phyloP scores from a whole-genome alignment of 2,888 invertebrate species.

The Lycophotia porphyrea region DNA sequence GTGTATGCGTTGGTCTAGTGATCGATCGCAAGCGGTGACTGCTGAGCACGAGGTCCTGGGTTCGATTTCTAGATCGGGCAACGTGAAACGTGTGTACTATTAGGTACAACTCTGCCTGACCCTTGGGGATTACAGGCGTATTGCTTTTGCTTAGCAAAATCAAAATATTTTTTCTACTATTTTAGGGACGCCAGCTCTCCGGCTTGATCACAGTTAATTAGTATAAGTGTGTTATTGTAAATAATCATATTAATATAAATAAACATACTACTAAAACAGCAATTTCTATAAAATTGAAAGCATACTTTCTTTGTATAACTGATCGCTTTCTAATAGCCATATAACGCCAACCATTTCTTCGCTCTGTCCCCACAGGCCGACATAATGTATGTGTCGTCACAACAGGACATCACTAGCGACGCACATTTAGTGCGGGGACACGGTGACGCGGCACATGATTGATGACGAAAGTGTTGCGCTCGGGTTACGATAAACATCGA shows the following conservation, averaged over 20 bases:
- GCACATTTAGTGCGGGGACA: slow-evolving; percentile 27
- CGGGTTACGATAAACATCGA: slow-evolving; percentile 66
- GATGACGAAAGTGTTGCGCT: slow-evolving; percentile 71
- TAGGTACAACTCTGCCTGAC: background rate
- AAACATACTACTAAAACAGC: background rate
- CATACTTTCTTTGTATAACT: background rate
- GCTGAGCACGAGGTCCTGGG: background rate
- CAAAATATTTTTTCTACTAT: background rate
- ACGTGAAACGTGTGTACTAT: background rate
- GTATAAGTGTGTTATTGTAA: background rate
- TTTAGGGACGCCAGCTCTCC: background rate
- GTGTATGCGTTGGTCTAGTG: background rate
- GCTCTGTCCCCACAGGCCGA: background rate
- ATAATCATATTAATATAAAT: too few species aligned
- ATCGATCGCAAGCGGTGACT: background rate
- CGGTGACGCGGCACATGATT: slow-evolving; percentile 65
- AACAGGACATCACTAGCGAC: slow-evolving; percentile 1
- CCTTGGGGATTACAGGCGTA: background rate
- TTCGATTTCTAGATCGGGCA: background rate
- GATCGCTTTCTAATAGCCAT: background rate
- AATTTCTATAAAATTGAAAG: background rate
- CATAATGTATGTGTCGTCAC: slow-evolving; percentile 12
- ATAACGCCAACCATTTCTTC: background rate
- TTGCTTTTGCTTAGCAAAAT: background rate
- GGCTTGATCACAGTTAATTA: background rate